Base-by-base conservation (phyloP, 1,140 invertebrate genomes). In the Calephelis nemesis region DNA sequence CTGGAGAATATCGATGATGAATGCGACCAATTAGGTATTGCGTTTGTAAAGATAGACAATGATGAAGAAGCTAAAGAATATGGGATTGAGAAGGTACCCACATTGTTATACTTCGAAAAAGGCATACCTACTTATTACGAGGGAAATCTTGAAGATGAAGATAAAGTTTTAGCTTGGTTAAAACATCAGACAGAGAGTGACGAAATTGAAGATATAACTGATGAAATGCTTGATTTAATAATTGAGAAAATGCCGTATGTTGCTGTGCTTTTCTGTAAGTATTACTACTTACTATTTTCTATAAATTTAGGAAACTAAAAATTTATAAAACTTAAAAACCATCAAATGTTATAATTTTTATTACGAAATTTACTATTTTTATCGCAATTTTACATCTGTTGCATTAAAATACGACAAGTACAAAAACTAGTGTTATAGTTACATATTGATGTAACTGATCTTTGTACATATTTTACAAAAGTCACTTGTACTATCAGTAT, bases 1-100 rank as follows among this genome's bases (percentile, higher is more conserved):
- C 88, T 98, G 72, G 98, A 98, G 93, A 98, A 98, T 83, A 98
- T 98, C 84, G 97, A 98, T 82, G 97, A 98, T 89, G 97, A 98
- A 92, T 98, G 97, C 90, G 97, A 98, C 90, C 92, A 95, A 71
- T 91, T 97, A 70, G 96, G 96, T 50, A 95, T 98, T 80, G 95
- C 95, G 68, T 97, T 98, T 91, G 97, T 98, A 0, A 98, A 98
- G 91, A 97, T 98, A 81, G 97, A 98, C 81, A 98, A 98, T 87
- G 93, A 94, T 66, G 96, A 97, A 54, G 97, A 98, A 92, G 97
- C 97, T 42, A 95, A 95, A 83, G 97, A 98, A 89, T 98, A 98
- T 83, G 97, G 97, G 65, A 97, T 98, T 78, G 96, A 97, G 80
- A 96, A 96, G 85, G 93, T 97, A 71, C 97, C 97, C 65, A 94